phyloP scores from a whole-genome alignment of 1,140 invertebrate species.

The Zaprionus africanus region DNA sequence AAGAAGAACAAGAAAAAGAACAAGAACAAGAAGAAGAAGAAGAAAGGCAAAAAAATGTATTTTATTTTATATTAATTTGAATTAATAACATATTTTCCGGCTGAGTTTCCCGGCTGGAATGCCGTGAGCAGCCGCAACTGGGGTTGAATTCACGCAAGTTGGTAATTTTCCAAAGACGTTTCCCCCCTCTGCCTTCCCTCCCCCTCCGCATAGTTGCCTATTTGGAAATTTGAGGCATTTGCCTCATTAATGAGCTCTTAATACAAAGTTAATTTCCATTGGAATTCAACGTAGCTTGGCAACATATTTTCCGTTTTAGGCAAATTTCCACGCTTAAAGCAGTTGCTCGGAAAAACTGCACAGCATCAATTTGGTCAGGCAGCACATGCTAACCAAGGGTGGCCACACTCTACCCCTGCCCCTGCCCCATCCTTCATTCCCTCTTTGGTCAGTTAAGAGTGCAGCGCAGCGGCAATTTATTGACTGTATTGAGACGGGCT shows the following conservation, averaged over 20 bases:
- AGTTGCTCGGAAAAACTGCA: slow-evolving; percentile 48
- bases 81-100: slow-evolving; percentile 83
- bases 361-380: slow-evolving; percentile 48
- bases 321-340: slow-evolving; percentile 12
- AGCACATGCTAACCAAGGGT: slow-evolving; percentile 32
- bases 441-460: slow-evolving; percentile 57
- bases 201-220: slow-evolving; percentile 12
- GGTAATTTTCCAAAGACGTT: slow-evolving; percentile 10
- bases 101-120: slow-evolving; percentile 54
- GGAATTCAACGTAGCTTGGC: slow-evolving; percentile 49
- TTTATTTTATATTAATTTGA: slow-evolving; percentile 83
- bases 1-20: too few species aligned
- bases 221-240: slow-evolving; percentile 30
- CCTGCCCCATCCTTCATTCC: background rate
- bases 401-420: background rate
- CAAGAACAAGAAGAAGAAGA: slow-evolving; percentile 17
- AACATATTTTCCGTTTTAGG: slow-evolving; percentile 20
- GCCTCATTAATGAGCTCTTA: slow-evolving; percentile 72
- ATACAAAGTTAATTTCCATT: slow-evolving; percentile 65
- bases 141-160: background rate
- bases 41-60: slow-evolving; percentile 48
- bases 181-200: background rate
- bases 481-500: slow-evolving; percentile 77
- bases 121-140: slow-evolving; percentile 30
- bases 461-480: slow-evolving; percentile 68